Base-by-base conservation (phyloP, 1,140 invertebrate genomes). In the Hylaeus volcanicus region DNA sequence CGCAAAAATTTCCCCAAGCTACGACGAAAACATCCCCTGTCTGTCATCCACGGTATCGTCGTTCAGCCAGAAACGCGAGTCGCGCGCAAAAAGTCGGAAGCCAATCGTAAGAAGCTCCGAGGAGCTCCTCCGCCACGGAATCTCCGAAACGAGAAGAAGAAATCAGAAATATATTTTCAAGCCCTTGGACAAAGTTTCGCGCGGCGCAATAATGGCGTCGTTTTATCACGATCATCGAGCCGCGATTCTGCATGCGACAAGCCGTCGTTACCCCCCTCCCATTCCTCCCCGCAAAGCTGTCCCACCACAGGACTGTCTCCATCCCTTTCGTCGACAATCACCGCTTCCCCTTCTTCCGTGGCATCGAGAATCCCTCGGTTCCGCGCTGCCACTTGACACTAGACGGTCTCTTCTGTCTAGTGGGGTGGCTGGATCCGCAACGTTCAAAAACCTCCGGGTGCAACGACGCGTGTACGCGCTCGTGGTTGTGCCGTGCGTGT, bases 391-490 rank as follows among this genome's bases (percentile, higher is more conserved):
- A 89, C 88, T 89, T 81, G 85, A 88, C 83, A 86, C 86, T 89
- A 89, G 88, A 89, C 88, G 85, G 76, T 82, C 85, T 89, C 83
- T 79, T 86, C 63, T 87, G 81, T 88, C 86, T 85, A 86, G 86
- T 78, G 66, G 77, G 70, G 78, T 68, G 78, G 82, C 86, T 75
- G 79, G 80, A 84, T 79, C 84, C 81, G 82, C 82, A 83, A 79
- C 81, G 81, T 74, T 85, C 85, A 68, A 81, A 82, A 86, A 82
- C 55, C 76, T 64, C 53, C 37, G 63, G 56, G 6, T 64, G 64
- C 48, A 60, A 60, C 26, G n/a, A 60, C 63, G 53, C 39, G n/a
- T 74, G 48, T 64, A 15, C 26, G 43, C 43, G 26, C 9, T 2
- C 8, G 61, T 69, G 43, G 43, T 41, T 72, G 66, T 58, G 15